Percentiles rank a stretch among this genome's conserved stretches.
Evolutionary conservation across 2,888 invertebrate genomes (phyloP).

Genomic region (Rhagonycha lutea): DNA sequence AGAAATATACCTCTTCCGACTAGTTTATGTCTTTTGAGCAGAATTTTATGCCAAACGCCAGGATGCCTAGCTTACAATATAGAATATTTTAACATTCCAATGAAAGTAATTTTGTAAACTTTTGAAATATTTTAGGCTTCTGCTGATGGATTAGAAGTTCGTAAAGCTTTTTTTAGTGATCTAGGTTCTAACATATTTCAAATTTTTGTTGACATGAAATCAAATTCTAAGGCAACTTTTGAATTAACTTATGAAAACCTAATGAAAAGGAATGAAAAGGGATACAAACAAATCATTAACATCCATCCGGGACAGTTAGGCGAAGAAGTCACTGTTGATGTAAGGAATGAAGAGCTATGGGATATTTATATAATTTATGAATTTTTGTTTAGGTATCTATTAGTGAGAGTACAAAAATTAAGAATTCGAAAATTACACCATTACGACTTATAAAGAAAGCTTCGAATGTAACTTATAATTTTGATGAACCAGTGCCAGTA

Average conservation of each 20-base stretch:
- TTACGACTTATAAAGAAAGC: constrained; percentile 68
- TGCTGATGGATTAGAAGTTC: constrained; percentile 62
- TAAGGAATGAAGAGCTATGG: constrained; percentile 16
- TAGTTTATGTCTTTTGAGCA: too few species aligned
- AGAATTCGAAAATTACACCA: constrained; percentile 64
- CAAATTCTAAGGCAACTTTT: constrained; percentile 67
- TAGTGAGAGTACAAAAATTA: constrained; percentile 65
- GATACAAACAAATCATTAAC: constrained; percentile 71
- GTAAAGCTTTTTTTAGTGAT: constrained; percentile 65
- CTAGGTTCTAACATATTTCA: constrained; percentile 73
- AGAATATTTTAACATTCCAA: too few species aligned
- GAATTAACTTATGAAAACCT: constrained; percentile 76
- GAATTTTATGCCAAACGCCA: too few species aligned
- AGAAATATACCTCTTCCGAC: too few species aligned
- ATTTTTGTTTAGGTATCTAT: constrained; percentile 58
- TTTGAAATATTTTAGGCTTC: constrained; percentile 55
- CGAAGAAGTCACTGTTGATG: constrained; percentile 64
- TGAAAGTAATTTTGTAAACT: too few species aligned
- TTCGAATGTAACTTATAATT: constrained; percentile 59
- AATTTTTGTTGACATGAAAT: constrained; percentile 69
- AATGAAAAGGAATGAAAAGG: constrained; percentile 64
- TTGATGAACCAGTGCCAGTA: constrained; percentile 47
- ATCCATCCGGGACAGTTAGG: constrained; percentile 70
- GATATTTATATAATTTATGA: neutral
- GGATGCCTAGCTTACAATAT: too few species aligned